Conservation (phyloP, 2,113 vertebrate species). For the Serinus canaria region DNA sequence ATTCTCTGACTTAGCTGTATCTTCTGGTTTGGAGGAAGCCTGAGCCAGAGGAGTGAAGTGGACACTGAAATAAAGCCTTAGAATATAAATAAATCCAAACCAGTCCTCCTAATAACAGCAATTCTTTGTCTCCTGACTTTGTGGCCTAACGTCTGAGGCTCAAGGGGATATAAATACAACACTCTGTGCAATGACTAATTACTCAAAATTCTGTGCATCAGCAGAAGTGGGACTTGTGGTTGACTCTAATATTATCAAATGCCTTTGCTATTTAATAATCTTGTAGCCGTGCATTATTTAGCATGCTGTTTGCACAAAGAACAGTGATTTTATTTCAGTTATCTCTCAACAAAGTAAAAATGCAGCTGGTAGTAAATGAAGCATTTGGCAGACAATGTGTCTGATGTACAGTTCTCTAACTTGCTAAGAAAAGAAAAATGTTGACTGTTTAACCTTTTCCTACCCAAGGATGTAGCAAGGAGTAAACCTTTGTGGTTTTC, state of each 20-base stretch:
- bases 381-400: constrained; percentile 72
- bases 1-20: constrained; percentile 54
- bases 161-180: constrained; percentile 72
- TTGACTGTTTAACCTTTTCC: constrained; percentile 65
- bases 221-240: constrained; percentile 79
- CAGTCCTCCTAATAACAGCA: constrained; percentile 68
- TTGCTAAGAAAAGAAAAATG: constrained; percentile 57
- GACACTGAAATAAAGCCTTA: constrained; percentile 68
- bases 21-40: constrained; percentile 44
- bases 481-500: background rate
- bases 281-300: constrained; percentile 54
- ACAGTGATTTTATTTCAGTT: constrained; percentile 73
- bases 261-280: constrained; percentile 76
- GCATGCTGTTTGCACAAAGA: constrained; percentile 64
- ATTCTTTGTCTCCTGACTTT: constrained; percentile 76
- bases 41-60: constrained; percentile 49
- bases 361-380: constrained; percentile 75
- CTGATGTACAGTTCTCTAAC: constrained; percentile 58
- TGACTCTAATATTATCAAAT: constrained; percentile 73
- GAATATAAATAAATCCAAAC: constrained; percentile 70
- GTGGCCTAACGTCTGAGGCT: constrained; percentile 77
- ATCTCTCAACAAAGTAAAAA: constrained; percentile 70
- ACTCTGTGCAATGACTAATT: constrained; percentile 75
- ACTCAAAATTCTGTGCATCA: constrained; percentile 74
- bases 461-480: constrained; percentile 22